Percentiles rank a stretch among this genome's conserved stretches.
These are phyloP conservation scores for Trissolcus japonicus DNA, from an alignment of 2,888 invertebrate genomes.

Conservation along the genomic window DNA sequence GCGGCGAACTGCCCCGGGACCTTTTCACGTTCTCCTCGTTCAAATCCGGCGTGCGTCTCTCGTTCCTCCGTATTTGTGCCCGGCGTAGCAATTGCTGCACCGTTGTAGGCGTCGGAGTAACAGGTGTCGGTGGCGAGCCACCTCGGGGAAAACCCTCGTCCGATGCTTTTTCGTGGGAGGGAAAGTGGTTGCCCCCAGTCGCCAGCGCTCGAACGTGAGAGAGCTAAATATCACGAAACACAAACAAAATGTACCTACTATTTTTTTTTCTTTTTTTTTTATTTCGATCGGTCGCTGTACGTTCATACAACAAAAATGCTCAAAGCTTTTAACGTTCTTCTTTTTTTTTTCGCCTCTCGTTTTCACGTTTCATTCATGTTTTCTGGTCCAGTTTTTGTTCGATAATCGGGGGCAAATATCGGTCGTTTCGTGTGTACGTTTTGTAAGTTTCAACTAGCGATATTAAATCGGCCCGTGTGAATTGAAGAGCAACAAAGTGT, in stretches of 20 bases:
- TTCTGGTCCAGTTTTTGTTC: constrained; percentile 4
- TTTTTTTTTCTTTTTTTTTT: constrained; percentile 16
- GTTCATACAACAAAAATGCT: constrained; percentile 11
- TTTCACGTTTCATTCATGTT: constrained; percentile 10
- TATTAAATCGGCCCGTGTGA: not conserved
- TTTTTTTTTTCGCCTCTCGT: constrained; percentile 12
- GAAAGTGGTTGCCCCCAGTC: constrained; percentile 73
- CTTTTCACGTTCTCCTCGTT: constrained; percentile 79
- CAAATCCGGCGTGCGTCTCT: constrained; percentile 82
- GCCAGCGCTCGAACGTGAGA: constrained; percentile 75
- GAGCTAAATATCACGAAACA: constrained; percentile 64
- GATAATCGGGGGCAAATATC: constrained; percentile 6
- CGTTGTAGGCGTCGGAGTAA: constrained; percentile 76
- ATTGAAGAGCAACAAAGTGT: no score
- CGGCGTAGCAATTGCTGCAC: constrained; percentile 84
- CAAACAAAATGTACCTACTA: constrained; percentile 29
- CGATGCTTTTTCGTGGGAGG: constrained; percentile 72
- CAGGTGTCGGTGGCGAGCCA: constrained; percentile 73
- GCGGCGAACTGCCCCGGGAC: constrained; percentile 75
- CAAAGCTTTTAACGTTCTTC: constrained; percentile 9
- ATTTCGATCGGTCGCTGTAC: constrained; percentile 10
- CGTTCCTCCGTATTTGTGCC: constrained; percentile 76
- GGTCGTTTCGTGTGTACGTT: not conserved
- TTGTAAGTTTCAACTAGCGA: constrained; percentile 1
- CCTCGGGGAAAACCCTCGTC: constrained; percentile 73